Evolutionary conservation across 1,140 invertebrate species (phyloP).

Genomic region (Phthorimaea operculella): DNA sequence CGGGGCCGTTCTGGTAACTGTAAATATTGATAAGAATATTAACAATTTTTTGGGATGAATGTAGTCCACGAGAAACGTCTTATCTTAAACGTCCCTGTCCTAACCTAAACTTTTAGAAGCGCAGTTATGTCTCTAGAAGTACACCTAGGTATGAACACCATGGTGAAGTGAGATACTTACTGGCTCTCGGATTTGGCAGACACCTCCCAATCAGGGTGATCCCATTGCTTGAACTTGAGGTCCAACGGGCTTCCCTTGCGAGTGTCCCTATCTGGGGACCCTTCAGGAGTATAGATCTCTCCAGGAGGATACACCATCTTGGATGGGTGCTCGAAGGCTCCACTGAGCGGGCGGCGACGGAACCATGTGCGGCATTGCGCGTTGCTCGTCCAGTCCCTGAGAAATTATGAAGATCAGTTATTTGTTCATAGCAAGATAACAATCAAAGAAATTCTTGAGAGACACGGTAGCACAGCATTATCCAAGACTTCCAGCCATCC

Average conservation of each 20-base stretch:
- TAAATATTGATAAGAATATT: neutral
- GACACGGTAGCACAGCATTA: too few relatives aligned
- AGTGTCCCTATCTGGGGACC: slow-evolving; percentile 67
- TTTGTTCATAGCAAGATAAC: too few relatives aligned
- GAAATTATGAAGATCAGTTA: too few relatives aligned
- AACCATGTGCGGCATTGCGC: slow-evolving; percentile 89
- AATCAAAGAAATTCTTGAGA: too few relatives aligned
- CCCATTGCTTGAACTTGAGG: slow-evolving; percentile 77
- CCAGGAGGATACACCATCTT: slow-evolving; percentile 94
- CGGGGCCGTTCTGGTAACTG: slow-evolving; percentile 94
- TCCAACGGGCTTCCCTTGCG: slow-evolving; percentile 72
- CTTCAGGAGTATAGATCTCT: slow-evolving; percentile 79
- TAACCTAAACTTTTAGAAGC: too few relatives aligned
- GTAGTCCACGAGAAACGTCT: too few relatives aligned
- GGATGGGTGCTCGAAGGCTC: slow-evolving; percentile 90
- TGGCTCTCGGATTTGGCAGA: slow-evolving; percentile 87
- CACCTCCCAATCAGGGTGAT: slow-evolving; percentile 85
- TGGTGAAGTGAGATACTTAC: slow-evolving; percentile 72
- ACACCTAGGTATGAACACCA: too few relatives aligned
- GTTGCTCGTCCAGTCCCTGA: slow-evolving; percentile 88
- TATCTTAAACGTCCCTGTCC: too few relatives aligned
- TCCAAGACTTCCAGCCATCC: too few relatives aligned
- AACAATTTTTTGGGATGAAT: too few relatives aligned
- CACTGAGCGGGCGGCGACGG: slow-evolving; percentile 80
- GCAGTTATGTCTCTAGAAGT: too few relatives aligned